phyloP scores from a whole-genome alignment of 2,113 vertebrate genomes.

The Greenwoodochromis staneri region DNA sequence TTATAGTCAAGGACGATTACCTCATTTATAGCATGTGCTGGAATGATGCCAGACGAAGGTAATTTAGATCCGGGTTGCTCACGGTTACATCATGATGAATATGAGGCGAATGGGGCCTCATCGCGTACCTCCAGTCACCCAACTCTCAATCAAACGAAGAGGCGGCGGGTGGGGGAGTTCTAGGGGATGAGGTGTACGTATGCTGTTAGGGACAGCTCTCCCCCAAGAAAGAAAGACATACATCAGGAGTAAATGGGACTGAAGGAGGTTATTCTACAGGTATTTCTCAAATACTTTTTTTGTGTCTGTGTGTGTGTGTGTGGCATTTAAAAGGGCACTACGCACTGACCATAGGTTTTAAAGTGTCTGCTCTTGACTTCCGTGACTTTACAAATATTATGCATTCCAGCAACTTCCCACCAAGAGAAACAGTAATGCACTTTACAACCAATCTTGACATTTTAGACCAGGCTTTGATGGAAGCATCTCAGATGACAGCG shows the following conservation, averaged over 20 bases:
- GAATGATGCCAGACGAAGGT: slow-evolving; percentile 98
- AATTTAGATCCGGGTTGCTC: slow-evolving; percentile 96
- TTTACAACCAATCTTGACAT: slow-evolving; percentile 42
- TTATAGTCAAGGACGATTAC: slow-evolving; percentile 99
- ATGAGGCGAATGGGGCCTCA: slow-evolving; percentile 79
- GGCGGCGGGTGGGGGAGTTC: slow-evolving; percentile 19
- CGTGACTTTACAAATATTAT: slow-evolving; percentile 38
- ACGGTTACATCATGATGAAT: slow-evolving; percentile 99
- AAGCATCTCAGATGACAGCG: background rate
- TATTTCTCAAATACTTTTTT: background rate
- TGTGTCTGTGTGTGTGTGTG: background rate
- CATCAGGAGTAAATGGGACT: slow-evolving; percentile 14
- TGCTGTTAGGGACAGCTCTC: slow-evolving; percentile 30
- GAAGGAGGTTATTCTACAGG: background rate
- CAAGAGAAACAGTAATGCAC: background rate
- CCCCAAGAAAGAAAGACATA: background rate
- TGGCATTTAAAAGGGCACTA: background rate
- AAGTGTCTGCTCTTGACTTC: slow-evolving; percentile 12
- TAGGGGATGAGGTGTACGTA: background rate
- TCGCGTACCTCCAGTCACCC: slow-evolving; percentile 66
- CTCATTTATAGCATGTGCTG: slow-evolving; percentile 99
- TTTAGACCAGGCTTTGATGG: slow-evolving; percentile 25
- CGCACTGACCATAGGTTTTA: background rate
- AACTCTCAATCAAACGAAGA: slow-evolving; percentile 62
- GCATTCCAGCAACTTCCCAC: slow-evolving; percentile 2